Percentiles rank a stretch among this genome's conserved stretches.
Evolutionary conservation across 2,797 vertebrate species (phyloP).

Genomic region (Onychomys arenicola): DNA sequence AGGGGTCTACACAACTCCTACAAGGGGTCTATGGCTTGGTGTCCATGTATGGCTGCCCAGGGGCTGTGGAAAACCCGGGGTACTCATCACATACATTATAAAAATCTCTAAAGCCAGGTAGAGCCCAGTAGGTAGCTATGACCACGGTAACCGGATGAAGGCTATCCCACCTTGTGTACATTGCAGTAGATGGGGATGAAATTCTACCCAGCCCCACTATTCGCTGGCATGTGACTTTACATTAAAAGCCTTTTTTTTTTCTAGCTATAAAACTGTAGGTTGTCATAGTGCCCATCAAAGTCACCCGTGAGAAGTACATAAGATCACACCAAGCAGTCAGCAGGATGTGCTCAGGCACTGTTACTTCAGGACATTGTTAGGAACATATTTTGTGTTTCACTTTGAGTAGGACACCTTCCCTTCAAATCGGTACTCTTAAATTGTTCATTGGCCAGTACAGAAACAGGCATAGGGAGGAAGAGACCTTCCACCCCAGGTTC

Average conservation of each 20-base stretch:
- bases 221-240: neutral
- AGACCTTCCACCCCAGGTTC: neutral
- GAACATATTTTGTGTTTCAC: neutral
- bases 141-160: neutral
- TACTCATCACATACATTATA: neutral
- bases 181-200: neutral
- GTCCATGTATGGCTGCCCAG: neutral
- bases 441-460: slow-evolving; percentile 25
- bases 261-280: neutral
- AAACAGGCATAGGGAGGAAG: slow-evolving; percentile 35
- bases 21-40: neutral
- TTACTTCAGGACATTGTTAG: neutral
- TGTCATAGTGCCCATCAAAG: neutral
- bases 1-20: neutral
- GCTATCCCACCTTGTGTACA: neutral
- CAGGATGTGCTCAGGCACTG: neutral
- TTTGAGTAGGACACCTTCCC: neutral
- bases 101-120: neutral
- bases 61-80: neutral
- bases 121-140: neutral
- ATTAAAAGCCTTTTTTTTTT: neutral
- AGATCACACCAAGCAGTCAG: neutral
- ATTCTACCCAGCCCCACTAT: neutral
- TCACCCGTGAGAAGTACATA: neutral
- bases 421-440: slow-evolving; percentile 34